These are phyloP conservation scores for Orthosia incerta DNA, from an alignment of 2,888 invertebrate species.

Conservation along the genomic window DNA sequence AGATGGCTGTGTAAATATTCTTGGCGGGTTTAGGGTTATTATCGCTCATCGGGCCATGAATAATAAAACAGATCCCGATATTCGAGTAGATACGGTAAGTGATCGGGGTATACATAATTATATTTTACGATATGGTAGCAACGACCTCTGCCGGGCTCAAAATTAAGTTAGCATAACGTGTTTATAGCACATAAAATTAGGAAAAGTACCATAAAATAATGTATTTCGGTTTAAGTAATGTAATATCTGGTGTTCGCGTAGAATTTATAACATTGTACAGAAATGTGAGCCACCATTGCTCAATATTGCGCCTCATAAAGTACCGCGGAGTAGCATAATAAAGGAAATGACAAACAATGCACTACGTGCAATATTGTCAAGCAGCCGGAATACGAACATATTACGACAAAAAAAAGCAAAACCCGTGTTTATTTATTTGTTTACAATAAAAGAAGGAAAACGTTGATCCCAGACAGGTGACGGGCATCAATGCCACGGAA, in stretches of 20 bases:
- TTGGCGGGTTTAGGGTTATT: slow-evolving; percentile 74
- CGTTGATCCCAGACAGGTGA: background rate
- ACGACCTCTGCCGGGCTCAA: slow-evolving; percentile 52
- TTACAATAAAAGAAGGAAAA: slow-evolving; percentile 5
- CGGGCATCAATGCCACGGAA: slow-evolving; percentile 7
- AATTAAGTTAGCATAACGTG: slow-evolving; percentile 67
- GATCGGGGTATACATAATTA: slow-evolving; percentile 57
- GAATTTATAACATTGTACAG: slow-evolving; percentile 66
- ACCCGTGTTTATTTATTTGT: slow-evolving; percentile 19
- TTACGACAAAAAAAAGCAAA: slow-evolving; percentile 28
- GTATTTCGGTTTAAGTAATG: slow-evolving; percentile 63
- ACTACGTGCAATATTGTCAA: slow-evolving; percentile 62
- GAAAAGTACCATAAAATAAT: slow-evolving; percentile 68
- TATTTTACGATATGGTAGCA: slow-evolving; percentile 56
- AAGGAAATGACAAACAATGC: slow-evolving; percentile 66
- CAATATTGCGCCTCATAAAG: slow-evolving; percentile 73
- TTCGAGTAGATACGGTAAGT: slow-evolving; percentile 55
- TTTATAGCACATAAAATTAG: slow-evolving; percentile 71
- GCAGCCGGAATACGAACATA: slow-evolving; percentile 44
- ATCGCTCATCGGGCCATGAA: slow-evolving; percentile 72
- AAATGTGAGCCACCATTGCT: slow-evolving; percentile 70
- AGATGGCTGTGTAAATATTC: slow-evolving; percentile 80
- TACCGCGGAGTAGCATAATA: slow-evolving; percentile 66
- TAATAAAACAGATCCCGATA: slow-evolving; percentile 71
- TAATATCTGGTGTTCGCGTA: slow-evolving; percentile 62